Percentiles rank a stretch among this genome's conserved stretches.
These are phyloP conservation scores for Apostichopus californicus DNA, from an alignment of 35 echinoderm and acorn worm genomes.

Conservation along the genomic window DNA sequence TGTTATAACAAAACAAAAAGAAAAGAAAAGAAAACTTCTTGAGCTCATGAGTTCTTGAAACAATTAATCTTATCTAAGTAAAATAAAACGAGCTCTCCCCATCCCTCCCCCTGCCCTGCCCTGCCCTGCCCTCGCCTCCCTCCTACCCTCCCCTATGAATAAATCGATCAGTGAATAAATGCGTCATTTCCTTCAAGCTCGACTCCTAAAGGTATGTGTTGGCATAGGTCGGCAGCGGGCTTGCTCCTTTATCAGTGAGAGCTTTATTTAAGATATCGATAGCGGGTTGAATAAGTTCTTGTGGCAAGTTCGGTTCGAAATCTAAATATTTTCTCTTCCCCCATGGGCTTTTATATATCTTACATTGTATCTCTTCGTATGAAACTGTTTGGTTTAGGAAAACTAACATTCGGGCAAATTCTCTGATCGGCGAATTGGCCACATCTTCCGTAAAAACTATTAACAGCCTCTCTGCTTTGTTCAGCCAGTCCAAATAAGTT, in stretches of 20 bases:
- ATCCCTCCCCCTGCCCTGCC: too few species aligned
- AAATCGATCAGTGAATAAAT: too few species aligned
- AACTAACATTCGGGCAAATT: constrained; percentile 18
- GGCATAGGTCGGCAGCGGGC: background rate
- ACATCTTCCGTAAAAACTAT: constrained; percentile 1
- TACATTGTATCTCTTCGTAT: background rate
- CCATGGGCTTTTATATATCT: background rate
- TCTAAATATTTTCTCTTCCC: constrained; percentile 13
- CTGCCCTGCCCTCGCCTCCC: too few species aligned
- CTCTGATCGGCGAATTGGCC: background rate
- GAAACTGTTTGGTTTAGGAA: constrained; percentile 4
- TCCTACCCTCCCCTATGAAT: too few species aligned
- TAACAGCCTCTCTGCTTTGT: background rate
- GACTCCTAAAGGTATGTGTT: background rate
- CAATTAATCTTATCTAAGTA: too few species aligned
- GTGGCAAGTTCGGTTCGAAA: constrained; percentile 5
- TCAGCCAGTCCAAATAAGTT: background rate
- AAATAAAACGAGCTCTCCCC: too few species aligned
- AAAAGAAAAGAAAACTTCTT: too few species aligned
- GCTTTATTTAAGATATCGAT: constrained; percentile 2
- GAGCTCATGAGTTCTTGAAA: too few species aligned
- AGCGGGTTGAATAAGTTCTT: background rate
- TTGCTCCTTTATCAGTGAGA: background rate
- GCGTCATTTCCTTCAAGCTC: too few species aligned
- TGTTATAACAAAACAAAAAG: too few species aligned